Base-by-base conservation (phyloP, 2,113 vertebrate species). In the Pholis gunnellus region DNA sequence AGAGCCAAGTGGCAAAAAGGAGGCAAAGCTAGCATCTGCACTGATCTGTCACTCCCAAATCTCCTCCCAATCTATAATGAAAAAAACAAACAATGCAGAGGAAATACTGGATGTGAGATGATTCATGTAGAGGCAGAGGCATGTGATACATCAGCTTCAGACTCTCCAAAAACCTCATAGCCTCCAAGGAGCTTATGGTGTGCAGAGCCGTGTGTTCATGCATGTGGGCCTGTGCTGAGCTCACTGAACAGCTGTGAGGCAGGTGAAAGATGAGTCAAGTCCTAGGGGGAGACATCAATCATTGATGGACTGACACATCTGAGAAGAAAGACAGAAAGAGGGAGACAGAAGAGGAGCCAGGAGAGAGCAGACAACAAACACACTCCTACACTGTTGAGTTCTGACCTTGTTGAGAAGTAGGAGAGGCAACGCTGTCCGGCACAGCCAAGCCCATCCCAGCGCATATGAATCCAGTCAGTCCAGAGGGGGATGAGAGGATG, bases 261-360 rank as follows among this genome's bases (percentile, higher is more conserved):
- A 75, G 93, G 92, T 94, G 93, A 93, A 91, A 91, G 91, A 93
- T 90, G 91, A 92, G 86, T 86, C 88, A 83, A 86, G 83, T 91
- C 81, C 82, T 86, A 50, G 1, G 40, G 88, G 84, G 84, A 75
- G 78, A 76, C 85, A 92, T 92, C 89, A 88, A 91, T 93, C 87
- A 92, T 73, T 89, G 82, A 92, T 87, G 64, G 82, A 82, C 34
- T 83, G 90, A 94, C 87, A 87, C 88, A 90, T 89, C 79, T 61
- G 83, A 93, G 82, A 85, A 87, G 64, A 79, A 74, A 81, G 78
- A 66, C 76, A 81, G 78, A 46, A 50, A 59, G 14, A 46, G 65
- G 18, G 72, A 90, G 81, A 75, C 77, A 73, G 72, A 83, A 72
- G 74, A 83, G 69, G 78, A 82, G 80, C 61, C 70, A 75, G 66